Evolutionary conservation across 2,113 vertebrate genomes (phyloP).

Genomic region (Numida meleagris): DNA sequence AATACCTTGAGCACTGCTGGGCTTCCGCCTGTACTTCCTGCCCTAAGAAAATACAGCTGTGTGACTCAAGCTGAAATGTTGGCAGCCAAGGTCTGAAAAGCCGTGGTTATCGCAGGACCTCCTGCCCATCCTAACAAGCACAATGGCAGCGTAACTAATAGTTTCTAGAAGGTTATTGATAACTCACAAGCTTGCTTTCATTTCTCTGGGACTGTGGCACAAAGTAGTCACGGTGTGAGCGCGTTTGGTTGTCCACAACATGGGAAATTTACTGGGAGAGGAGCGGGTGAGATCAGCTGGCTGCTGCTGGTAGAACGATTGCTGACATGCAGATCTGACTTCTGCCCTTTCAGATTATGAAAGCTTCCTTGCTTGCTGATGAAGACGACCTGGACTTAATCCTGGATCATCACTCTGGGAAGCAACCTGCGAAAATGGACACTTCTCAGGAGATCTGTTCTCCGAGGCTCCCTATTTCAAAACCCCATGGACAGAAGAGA

Average conservation of each 20-base stretch:
- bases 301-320: background rate
- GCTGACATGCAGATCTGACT: background rate
- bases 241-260: background rate
- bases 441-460: slow-evolving; percentile 80
- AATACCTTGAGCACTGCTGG: fast-evolving
- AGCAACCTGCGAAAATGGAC: slow-evolving; percentile 65
- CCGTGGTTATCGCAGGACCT: background rate
- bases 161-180: background rate
- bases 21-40: background rate
- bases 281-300: background rate
- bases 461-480: slow-evolving; percentile 78
- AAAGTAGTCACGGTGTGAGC: background rate
- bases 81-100: background rate
- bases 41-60: background rate
- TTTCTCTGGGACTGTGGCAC: background rate
- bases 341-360: slow-evolving; percentile 88
- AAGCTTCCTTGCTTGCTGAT: slow-evolving; percentile 91
- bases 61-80: background rate
- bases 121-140: fast-evolving
- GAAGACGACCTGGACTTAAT: slow-evolving; percentile 87
- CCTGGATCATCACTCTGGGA: slow-evolving; percentile 65
- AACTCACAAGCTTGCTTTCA: background rate
- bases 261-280: background rate
- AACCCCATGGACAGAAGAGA: slow-evolving; percentile 71
- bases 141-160: background rate